Evolutionary conservation across 1,140 invertebrate genomes (phyloP), one percentile per base, ranked within the genome.

Genomic region (Drosophila tropicalis): DNA sequence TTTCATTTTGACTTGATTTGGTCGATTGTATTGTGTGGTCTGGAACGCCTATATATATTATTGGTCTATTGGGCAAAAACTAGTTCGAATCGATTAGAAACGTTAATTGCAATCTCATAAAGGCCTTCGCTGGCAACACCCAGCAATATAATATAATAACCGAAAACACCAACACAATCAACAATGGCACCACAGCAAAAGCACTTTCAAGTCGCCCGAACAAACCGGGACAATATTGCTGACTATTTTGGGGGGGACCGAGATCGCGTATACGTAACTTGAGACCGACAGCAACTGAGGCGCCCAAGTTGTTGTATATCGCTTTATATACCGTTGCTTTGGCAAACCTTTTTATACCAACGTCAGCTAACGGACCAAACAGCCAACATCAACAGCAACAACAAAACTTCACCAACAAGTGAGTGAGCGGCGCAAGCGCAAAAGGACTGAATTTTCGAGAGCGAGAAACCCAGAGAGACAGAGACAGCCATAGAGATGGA

Each of bases 71-170:
- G 62, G 65, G 44, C 44, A 51, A 70, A 60, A 70, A 60, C 76
- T 89, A 73, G 78, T 77, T 72, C 76, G 60, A 89, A 83, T 89
- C 85, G 81, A 84, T 89, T 84, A 75, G 87, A 71, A 47, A 51
- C 68, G 79, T 68, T 83, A 70, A 74, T 79, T 79, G 80, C 79
- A 85, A 82, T 70, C 64, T 15, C 65, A 67, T 51, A 81, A 84
- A 90, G 85, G 81, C 85, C 85, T 89, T 84, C 85, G 81, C 85
- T 84, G 84, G 85, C 85, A 72, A 76, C 71, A 84, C 85, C 85
- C 84, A 87, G 73, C 77, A 63, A 76, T 74, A 65, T 3, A 51
- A 51, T 19, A 51, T 51, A 22, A 51, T 22, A 51, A 55, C 76
- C 57, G 62, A 56, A 58, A 64, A 36, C 34, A 36, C 34, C 7